Conservation (phyloP, 2,113 vertebrate genomes). For the Hippolais icterina region DNA sequence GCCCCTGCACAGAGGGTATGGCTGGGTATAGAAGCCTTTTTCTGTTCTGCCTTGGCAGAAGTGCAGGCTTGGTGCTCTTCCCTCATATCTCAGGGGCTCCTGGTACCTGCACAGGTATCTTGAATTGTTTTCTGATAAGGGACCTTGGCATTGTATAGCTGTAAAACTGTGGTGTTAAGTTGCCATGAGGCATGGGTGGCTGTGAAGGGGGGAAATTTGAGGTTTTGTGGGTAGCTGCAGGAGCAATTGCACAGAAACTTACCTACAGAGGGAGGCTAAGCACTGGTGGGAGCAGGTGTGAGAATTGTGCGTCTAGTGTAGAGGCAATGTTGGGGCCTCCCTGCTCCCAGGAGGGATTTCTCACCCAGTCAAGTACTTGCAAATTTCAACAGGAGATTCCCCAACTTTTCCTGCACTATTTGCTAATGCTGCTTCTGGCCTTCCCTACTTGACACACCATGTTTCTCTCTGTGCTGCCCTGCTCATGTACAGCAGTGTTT, state of each 20-base stretch:
- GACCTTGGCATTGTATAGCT: not conserved
- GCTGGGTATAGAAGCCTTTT: not conserved
- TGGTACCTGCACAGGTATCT: not conserved
- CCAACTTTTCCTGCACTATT: accelerated
- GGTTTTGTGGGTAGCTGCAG: not conserved
- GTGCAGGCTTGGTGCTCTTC: not conserved
- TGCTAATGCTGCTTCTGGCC: not conserved
- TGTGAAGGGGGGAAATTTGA: not conserved
- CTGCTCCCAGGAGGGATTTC: not conserved
- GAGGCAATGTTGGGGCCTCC: not conserved
- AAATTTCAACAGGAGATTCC: not conserved
- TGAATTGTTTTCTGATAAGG: not conserved
- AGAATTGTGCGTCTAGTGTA: accelerated
- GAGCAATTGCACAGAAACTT: not conserved
- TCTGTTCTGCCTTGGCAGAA: not conserved
- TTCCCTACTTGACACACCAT: accelerated
- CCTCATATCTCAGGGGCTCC: not conserved
- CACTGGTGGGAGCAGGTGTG: not conserved
- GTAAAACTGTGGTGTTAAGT: too few species aligned
- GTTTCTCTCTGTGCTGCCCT: not conserved
- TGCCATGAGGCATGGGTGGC: accelerated
- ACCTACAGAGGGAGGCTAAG: too few species aligned
- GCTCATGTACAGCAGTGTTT: accelerated
- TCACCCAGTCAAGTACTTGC: accelerated
- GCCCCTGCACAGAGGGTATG: not conserved